Evolutionary conservation across 2,888 invertebrate species (phyloP).

Genomic region (Zonitis immaculata): DNA sequence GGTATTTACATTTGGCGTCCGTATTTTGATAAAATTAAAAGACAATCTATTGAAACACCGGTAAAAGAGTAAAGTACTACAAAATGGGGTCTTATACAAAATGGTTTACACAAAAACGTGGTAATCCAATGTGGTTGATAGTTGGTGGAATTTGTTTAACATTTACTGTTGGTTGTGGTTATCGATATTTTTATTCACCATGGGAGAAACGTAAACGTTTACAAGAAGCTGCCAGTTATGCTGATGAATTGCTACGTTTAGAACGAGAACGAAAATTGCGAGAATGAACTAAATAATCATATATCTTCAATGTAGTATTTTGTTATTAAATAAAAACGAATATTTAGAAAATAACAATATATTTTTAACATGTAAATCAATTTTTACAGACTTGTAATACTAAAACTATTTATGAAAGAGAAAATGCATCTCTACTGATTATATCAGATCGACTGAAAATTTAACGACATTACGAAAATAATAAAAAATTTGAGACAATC

Average conservation of each 20-base stretch:
- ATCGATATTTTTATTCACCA: not conserved
- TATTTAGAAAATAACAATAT: slow-evolving; percentile 40
- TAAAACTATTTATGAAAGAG: slow-evolving; percentile 9
- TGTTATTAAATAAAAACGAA: too few relatives aligned
- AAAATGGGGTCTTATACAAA: not conserved
- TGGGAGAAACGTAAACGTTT: not conserved
- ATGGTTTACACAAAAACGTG: not conserved
- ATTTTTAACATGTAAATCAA: slow-evolving; percentile 35
- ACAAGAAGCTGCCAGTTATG: not conserved
- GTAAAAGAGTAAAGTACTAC: not conserved
- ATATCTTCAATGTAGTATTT: too few relatives aligned
- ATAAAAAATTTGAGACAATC: slow-evolving; percentile 18
- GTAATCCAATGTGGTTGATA: not conserved
- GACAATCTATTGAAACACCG: not conserved
- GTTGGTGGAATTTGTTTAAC: not conserved
- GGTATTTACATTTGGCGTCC: slow-evolving; percentile 8
- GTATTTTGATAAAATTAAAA: not conserved
- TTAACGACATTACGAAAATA: slow-evolving; percentile 26
- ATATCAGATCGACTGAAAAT: slow-evolving; percentile 12
- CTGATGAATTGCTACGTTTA: not conserved
- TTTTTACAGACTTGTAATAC: slow-evolving; percentile 21
- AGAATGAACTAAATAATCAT: too few relatives aligned
- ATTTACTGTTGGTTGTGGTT: not conserved
- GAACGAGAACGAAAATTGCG: not conserved
- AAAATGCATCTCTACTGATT: slow-evolving; percentile 15